A percentile compares a stretch with the other conserved stretches of the same genome.
phyloP scores from a whole-genome alignment of 2,113 vertebrate genomes.

The Manacus vitellinus region DNA sequence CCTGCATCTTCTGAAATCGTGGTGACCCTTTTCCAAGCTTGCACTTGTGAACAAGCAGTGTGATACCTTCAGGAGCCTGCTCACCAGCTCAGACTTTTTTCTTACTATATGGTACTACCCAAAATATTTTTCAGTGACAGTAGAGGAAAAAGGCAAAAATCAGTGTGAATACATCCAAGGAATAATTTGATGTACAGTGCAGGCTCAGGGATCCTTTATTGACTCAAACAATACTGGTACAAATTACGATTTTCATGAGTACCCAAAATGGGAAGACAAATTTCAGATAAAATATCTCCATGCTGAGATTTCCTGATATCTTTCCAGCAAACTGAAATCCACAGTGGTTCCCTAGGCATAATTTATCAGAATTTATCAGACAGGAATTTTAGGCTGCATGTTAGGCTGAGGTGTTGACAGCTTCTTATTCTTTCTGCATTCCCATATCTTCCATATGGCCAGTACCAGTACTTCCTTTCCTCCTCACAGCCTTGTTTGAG shows the following conservation, averaged over 20 bases:
- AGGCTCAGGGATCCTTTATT: neutral
- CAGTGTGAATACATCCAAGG: neutral
- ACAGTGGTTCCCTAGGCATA: neutral
- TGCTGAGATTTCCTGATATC: neutral
- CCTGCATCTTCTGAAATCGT: neutral
- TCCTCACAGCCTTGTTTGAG: neutral
- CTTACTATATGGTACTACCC: neutral
- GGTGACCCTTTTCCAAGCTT: neutral
- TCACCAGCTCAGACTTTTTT: neutral
- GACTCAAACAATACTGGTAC: neutral
- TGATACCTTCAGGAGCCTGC: neutral
- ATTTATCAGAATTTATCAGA: neutral
- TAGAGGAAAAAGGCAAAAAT: neutral
- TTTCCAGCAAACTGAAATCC: neutral
- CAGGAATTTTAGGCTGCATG: neutral
- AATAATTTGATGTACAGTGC: neutral
- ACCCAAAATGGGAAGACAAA: neutral
- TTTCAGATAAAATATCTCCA: neutral
- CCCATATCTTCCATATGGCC: neutral
- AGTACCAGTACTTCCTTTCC: neutral
- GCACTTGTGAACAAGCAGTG: neutral
- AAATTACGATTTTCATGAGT: neutral
- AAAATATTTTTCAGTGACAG: neutral
- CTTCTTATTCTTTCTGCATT: neutral
- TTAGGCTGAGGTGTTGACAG: neutral